Conservation (phyloP, 1,140 invertebrate genomes). For the Brachionus manjavacas region DNA sequence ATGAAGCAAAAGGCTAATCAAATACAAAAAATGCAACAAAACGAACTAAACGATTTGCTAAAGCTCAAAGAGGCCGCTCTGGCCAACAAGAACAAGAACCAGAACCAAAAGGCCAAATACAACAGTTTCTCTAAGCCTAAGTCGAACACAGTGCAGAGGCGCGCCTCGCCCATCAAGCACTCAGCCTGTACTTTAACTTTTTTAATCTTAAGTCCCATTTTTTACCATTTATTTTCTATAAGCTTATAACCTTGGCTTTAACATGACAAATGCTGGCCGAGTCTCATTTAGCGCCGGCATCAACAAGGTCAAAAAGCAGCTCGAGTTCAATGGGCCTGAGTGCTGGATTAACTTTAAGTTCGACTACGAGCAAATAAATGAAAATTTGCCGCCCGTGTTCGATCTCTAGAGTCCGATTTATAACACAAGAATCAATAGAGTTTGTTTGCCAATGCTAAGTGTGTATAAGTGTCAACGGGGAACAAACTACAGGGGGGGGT, state of each 20-base stretch:
- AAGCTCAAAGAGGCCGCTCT: constrained; percentile 11
- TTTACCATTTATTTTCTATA: constrained; percentile 1
- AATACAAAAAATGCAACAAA: constrained; percentile 19
- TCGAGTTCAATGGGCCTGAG: constrained; percentile 43
- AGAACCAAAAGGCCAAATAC: neutral
- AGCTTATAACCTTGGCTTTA: constrained; percentile 36
- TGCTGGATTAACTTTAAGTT: constrained; percentile 49
- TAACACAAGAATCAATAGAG: neutral
- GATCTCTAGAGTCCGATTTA: neutral
- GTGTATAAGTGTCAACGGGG: neutral
- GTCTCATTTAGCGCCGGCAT: neutral
- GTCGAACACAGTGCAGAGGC: neutral
- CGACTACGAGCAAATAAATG: constrained; percentile 46
- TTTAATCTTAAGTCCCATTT: neutral
- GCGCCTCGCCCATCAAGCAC: constrained; percentile 3
- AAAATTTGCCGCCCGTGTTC: constrained; percentile 32
- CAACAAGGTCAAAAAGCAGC: constrained; percentile 23
- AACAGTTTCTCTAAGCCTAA: neutral
- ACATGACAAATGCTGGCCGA: constrained; percentile 20
- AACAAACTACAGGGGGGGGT: neutral
- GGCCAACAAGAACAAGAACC: neutral
- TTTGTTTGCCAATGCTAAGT: neutral
- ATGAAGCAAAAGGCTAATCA: neutral
- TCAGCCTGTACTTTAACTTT: constrained; percentile 3
- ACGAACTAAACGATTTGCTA: neutral